Base-by-base conservation (phyloP, 2,113 vertebrate genomes). In the Leucoraja erinaceus region DNA sequence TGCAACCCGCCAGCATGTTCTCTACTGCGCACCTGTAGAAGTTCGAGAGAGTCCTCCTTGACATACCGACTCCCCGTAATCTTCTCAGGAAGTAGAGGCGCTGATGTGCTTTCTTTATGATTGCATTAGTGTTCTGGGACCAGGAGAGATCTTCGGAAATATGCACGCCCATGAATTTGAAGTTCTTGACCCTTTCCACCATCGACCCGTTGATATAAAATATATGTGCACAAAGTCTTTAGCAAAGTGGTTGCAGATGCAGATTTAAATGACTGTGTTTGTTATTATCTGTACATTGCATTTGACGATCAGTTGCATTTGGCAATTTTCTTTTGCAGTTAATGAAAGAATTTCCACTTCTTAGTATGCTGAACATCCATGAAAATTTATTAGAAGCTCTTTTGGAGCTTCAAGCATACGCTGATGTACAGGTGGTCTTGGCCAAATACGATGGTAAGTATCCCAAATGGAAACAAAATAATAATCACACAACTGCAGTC, bases 331-430 rank as follows among this genome's bases (percentile, higher is more conserved):
- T 93, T 94, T 93, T 93, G 90, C 95, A 99, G 99, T 95, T 99
- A 97, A 99, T 99, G 98, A 99, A 99, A 96, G 99, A 99, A 94
- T 99, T 99, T 95, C 98, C 98, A 92, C 97, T 98, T 94, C 95
- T 99, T 94, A 99, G 98, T 94, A 98, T 99, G 98, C 96, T 99
- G 96, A 99, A 99, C 96, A 99, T 99, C 95, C 99, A 99, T 75
- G 99, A 99, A 96, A 99, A 99, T 95, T 97, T 99, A 75, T 95
- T 99, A 92, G 99, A 99, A 95, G 98, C 98, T 5, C 97, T 99
- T 94, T 95, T 99, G 95, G 98, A 99, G 95, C 96, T 99, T 92
- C 99, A 99, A 94, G 98, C 99, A 38, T 99, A 99, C 16, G 98
- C 98, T 94, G 99, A 99, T 95, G 98, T 99, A 93, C 99, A 99